These are phyloP conservation scores for Rapana venosa DNA, from an alignment of 2,888 invertebrate genomes.

Conservation along the genomic window DNA sequence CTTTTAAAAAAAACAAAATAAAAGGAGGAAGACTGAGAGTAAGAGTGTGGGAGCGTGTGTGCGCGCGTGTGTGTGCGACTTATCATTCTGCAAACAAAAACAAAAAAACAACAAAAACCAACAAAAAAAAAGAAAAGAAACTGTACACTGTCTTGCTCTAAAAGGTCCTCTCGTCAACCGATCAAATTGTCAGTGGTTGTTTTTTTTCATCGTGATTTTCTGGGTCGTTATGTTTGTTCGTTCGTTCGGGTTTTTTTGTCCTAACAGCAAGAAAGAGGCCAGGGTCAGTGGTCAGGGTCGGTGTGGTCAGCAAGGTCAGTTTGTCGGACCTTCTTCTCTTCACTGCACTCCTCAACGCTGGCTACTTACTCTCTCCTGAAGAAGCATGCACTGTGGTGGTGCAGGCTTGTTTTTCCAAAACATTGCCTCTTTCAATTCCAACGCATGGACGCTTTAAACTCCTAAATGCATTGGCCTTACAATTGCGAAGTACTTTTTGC, in stretches of 20 bases:
- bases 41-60: neutral
- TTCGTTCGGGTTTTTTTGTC: no score
- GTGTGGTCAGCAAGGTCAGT: neutral
- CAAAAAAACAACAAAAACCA: neutral
- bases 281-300: neutral
- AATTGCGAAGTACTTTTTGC: slow-evolving; percentile 2
- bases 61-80: neutral
- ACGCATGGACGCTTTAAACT: slow-evolving; percentile 28
- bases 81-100: neutral
- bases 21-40: neutral
- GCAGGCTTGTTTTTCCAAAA: neutral
- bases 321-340: neutral
- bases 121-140: neutral
- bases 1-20: neutral
- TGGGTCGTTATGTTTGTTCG: neutral
- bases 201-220: slow-evolving; percentile 2
- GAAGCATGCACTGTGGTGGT: neutral
- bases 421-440: slow-evolving; percentile 21
- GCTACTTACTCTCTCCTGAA: neutral
- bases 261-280: neutral
- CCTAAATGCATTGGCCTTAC: slow-evolving; percentile 27
- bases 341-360: neutral
- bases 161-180: neutral
- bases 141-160: neutral
- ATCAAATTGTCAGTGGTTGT: neutral